Evolutionary conservation across 2,797 vertebrate species (phyloP), one percentile per base, ranked within the genome.

Genomic region (Ptychobarbus kaznakovi): DNA sequence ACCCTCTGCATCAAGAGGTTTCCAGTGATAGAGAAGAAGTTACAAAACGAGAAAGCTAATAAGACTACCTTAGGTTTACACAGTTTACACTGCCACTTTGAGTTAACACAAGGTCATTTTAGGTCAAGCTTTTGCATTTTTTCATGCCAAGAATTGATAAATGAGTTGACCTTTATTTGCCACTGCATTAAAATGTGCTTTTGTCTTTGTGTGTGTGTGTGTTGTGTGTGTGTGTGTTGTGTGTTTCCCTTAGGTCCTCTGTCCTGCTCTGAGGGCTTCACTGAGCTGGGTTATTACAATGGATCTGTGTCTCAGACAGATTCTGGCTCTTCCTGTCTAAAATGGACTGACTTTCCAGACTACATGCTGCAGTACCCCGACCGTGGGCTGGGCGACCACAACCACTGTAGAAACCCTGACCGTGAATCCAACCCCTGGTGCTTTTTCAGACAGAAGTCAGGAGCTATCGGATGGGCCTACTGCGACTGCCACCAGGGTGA

Each of bases 401-500:
- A 93, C 91, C 95, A 94, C 93, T 98, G 97, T 93, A 94, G 97
- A 90, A 98, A 96, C 93, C 97, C 97, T 0, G 97, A 98, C 0
- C 94, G 96, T 0, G 96, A 96, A 88, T 88, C 90, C 15, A 95
- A 93, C 2, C 97, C 97, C n/a, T 98, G 97, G 97, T 98, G 97
- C 89, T 98, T 98, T 93, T 97, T 96, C 91, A 94, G 96, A 8
- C 97, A 97, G 35, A 93, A 89, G 11, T 97, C 96, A 0, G 97
- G 97, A 82, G 94, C 95, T 69, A 95, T 97, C 0, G 93, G 96
- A 69, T 98, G 97, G 97, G 96, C 96, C 80, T 97, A 95, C 94
- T 98, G 97, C 2, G 96, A 98, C 94, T 98, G 97, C 74, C 96
- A 96, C 88, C 96, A 97, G 86, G 97, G 97, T 97, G 25, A 87